A percentile compares a stretch with the other conserved stretches of the same genome.
These are phyloP conservation scores for Acanthaster planci DNA, from an alignment of 35 echinoderm and acorn worm species.

Conservation along the genomic window DNA sequence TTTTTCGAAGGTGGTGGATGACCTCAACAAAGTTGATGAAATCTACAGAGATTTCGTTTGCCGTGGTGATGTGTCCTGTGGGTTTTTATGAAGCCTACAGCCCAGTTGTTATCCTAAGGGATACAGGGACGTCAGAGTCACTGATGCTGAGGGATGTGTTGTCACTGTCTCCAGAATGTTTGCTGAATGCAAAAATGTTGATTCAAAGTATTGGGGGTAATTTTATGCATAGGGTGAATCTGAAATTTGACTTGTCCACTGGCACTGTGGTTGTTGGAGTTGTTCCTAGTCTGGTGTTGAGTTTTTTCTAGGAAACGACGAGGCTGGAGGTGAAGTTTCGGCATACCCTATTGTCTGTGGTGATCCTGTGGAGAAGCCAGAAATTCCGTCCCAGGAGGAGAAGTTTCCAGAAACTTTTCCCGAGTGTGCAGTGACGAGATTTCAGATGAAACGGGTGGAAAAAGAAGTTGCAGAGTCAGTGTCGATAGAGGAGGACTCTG, in stretches of 20 bases:
- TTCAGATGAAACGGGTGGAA: background rate
- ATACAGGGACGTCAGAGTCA: conserved; percentile 9
- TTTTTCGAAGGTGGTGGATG: background rate
- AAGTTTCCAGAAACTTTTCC: background rate
- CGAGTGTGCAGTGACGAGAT: background rate
- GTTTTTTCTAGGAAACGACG: background rate
- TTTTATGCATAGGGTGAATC: too few species aligned
- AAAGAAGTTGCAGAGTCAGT: background rate
- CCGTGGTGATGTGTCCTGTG: background rate
- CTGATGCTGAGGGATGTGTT: background rate
- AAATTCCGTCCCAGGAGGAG: background rate
- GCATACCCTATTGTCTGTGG: background rate
- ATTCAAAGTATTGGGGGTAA: conserved; percentile 15
- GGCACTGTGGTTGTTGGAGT: background rate
- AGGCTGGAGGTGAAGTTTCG: background rate
- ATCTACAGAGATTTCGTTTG: background rate
- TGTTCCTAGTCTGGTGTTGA: background rate
- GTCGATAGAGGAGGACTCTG: background rate
- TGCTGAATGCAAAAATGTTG: background rate
- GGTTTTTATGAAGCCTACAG: background rate
- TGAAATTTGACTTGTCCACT: too few species aligned
- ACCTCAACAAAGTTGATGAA: background rate
- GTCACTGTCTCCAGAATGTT: background rate
- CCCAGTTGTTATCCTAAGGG: conserved; percentile 6
- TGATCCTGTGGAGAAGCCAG: background rate